Conservation (phyloP, 2,888 invertebrate species). For the Dryobotodes eremita region DNA sequence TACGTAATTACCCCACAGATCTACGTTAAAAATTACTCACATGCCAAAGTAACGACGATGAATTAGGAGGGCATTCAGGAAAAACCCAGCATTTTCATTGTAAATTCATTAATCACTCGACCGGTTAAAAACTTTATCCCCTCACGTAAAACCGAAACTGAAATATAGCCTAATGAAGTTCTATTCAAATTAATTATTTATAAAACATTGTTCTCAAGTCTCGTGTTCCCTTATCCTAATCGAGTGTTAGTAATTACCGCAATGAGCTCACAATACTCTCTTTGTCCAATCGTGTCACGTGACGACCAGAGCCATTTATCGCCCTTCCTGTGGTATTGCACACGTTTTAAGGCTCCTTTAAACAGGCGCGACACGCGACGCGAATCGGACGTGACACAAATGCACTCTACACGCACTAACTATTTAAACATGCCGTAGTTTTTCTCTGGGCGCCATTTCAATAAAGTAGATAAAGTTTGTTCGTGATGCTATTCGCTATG, state of each 20-base stretch:
- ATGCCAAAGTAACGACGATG: neutral
- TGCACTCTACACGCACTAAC: neutral
- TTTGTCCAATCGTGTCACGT: slow-evolving; percentile 48
- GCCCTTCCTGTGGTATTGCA: slow-evolving; percentile 29
- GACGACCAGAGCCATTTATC: slow-evolving; percentile 50
- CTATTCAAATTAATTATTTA: slow-evolving; percentile 15
- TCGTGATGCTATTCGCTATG: slow-evolving; percentile 5
- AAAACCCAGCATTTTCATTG: neutral
- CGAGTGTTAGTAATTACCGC: slow-evolving; percentile 39
- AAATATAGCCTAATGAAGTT: neutral
- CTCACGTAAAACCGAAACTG: neutral
- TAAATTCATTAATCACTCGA: neutral
- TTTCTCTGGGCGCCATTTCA: slow-evolving; percentile 23
- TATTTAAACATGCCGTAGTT: slow-evolving; percentile 4
- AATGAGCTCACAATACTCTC: slow-evolving; percentile 34
- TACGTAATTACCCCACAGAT: too few relatives aligned
- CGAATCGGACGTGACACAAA: too few relatives aligned
- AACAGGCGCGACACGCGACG: too few relatives aligned
- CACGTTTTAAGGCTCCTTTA: slow-evolving; percentile 28
- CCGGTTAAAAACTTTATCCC: neutral
- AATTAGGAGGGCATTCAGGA: neutral
- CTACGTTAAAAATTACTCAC: too few relatives aligned
- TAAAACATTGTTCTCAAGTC: slow-evolving; percentile 34
- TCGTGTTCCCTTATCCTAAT: slow-evolving; percentile 35
- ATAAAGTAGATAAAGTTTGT: slow-evolving; percentile 6